Base-by-base conservation (phyloP, 2,797 vertebrate species). In the Leuciscus waleckii region DNA sequence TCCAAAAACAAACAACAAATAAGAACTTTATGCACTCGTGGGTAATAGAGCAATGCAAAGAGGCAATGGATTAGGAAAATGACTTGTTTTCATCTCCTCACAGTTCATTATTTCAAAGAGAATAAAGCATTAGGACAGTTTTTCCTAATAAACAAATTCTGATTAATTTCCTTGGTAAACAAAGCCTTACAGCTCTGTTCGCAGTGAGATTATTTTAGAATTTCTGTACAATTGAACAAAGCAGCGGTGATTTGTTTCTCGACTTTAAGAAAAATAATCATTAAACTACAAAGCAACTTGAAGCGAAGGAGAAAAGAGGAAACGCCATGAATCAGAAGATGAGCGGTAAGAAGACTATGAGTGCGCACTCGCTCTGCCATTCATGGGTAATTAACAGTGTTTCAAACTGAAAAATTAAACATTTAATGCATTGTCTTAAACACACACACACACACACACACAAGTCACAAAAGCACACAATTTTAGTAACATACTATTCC, bases 41-140 rank as follows among this genome's bases (percentile, higher is more conserved):
- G 91, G 94, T 94, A 94, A 94, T 94, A 92, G 92, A 90, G 84
- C 90, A 92, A 93, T 92, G 91, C 90, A 86, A 93, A 91, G 56
- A 85, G 83, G 86, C 89, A 94, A 90, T 90, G 90, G 90, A 93
- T 93, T 92, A 93, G 91, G 90, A 93, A 94, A 93, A 94, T 90
- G 91, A 92, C 91, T 93, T 93, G 93, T 95, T 94, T 94, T 95
- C 89, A 93, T 95, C 91, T 92, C 88, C 90, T 89, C 91, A 89
- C 92, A 92, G 90, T 93, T 94, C 92, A 94, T 95, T 94, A 95
- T 95, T 95, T 95, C 95, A 95, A 95, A 96, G 91, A 94, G 94
- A 95, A 96, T 95, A 92, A 92, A 89, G 93, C 93, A 95, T 94
- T 94, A 94, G 90, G 90, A 94, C 91, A 91, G 90, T 84, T 91